Percentiles rank a stretch among this genome's conserved stretches.
phyloP scores from a whole-genome alignment of 2,888 invertebrate genomes.

The Scelioninae gen. 1 region DNA sequence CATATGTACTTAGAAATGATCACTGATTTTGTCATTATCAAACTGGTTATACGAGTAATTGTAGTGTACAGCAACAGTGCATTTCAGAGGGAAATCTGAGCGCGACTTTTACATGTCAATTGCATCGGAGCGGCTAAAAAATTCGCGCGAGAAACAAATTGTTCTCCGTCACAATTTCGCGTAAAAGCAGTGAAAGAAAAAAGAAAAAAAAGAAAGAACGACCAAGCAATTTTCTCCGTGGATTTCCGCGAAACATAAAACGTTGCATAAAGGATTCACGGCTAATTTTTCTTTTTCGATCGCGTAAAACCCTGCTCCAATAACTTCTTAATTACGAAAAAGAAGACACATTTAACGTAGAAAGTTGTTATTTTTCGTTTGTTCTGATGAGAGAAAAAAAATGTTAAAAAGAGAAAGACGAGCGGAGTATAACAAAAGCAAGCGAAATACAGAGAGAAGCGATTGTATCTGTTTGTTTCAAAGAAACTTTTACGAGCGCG shows the following conservation, averaged over 20 bases:
- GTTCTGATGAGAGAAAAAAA: neutral
- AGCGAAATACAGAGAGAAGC: no score
- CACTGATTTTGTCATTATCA: constrained; percentile 69
- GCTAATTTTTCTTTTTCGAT: constrained; percentile 8
- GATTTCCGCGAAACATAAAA: constrained; percentile 38
- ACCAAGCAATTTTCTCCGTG: constrained; percentile 24
- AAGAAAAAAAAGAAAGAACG: neutral
- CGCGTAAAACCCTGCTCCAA: constrained; percentile 46
- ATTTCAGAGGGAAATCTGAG: constrained; percentile 51
- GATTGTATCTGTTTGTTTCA: constrained; percentile 25
- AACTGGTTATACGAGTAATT: constrained; percentile 65
- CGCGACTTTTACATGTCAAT: constrained; percentile 52
- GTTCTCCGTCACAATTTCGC: constrained; percentile 1
- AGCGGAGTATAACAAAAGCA: constrained; percentile 17
- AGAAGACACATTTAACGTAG: constrained; percentile 34
- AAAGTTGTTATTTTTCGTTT: constrained; percentile 22
- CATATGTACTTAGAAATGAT: constrained; percentile 71
- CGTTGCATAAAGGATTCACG: constrained; percentile 28
- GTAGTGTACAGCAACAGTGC: constrained; percentile 35
- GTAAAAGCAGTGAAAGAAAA: neutral
- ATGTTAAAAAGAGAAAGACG: neutral
- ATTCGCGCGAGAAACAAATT: constrained; percentile 19
- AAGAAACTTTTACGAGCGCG: constrained; percentile 25
- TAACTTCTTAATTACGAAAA: constrained; percentile 52
- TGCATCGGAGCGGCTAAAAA: constrained; percentile 1